Evolutionary conservation across 2,888 invertebrate genomes (phyloP).

Genomic region (Trypoxylon attenuatum): DNA sequence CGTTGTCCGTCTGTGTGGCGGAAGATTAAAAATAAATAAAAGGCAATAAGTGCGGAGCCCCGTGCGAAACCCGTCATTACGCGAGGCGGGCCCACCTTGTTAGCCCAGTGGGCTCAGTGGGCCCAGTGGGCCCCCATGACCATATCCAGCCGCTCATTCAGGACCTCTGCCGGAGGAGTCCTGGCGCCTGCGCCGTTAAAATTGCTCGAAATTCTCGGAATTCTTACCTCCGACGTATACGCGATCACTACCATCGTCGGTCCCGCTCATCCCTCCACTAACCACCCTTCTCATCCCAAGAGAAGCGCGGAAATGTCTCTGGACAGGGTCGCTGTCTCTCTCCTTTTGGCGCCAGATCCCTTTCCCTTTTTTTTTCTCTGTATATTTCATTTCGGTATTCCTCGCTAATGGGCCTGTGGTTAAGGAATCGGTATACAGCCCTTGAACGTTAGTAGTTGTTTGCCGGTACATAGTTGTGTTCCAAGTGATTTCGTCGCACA

Average conservation of each 20-base stretch:
- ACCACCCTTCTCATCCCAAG: slow-evolving; percentile 14
- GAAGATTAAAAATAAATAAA: slow-evolving; percentile 73
- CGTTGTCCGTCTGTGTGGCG: slow-evolving; percentile 55
- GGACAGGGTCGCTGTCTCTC: neutral
- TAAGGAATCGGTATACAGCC: neutral
- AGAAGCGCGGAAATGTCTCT: neutral
- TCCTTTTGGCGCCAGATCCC: neutral
- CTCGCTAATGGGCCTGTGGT: neutral
- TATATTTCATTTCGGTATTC: neutral
- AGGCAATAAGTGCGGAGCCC: slow-evolving; percentile 73
- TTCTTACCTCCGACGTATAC: slow-evolving; percentile 58
- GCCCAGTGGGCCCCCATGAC: slow-evolving; percentile 65
- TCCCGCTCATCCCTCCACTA: slow-evolving; percentile 30
- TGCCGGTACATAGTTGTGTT: too few species aligned
- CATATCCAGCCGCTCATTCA: slow-evolving; percentile 67
- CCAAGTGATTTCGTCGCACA: neutral
- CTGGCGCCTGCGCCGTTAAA: slow-evolving; percentile 73
- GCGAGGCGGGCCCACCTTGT: slow-evolving; percentile 74
- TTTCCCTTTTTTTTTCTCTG: neutral
- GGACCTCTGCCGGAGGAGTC: slow-evolving; percentile 57
- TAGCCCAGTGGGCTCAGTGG: slow-evolving; percentile 70
- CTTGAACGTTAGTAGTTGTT: neutral
- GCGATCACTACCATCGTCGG: slow-evolving; percentile 38
- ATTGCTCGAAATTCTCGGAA: slow-evolving; percentile 72
- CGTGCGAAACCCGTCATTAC: slow-evolving; percentile 74